Base-by-base conservation (phyloP, 2,888 invertebrate species). In the Emmelina monodactyla region DNA sequence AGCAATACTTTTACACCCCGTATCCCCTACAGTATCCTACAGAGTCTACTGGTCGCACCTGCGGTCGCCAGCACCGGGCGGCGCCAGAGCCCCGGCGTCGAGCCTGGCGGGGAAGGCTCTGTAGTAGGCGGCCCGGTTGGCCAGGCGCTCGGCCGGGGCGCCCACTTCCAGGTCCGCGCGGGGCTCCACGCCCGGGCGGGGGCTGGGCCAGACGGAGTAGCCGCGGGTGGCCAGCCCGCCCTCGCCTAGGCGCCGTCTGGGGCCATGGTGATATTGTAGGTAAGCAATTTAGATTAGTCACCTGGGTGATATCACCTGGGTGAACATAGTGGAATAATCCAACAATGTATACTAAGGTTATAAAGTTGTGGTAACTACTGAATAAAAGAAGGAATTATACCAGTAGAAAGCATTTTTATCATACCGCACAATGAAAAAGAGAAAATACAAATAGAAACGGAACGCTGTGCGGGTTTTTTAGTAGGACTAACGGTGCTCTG, bases 91-190 rank as follows among this genome's bases (percentile, higher is more conserved):
- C 43, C 51, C 53, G 37, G 69, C 85, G 66, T 94, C 92, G 44
- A 97, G 83, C 28, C 91, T 68, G 30, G 96, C 96, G 33, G 97
- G 97, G 79, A 97, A 94, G 57, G 85, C 89, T 65, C 89, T 83
- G 80, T 87, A 85, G 71, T 87, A 87, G 15, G 88, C 85, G 42
- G 88, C 85, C 53, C 87, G 83, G 64, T 86, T 87, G 39, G 88
- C 86, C 56, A 91, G 82, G 32, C 94, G 85, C 69, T 91, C 89
- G 45, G 84, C 87, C 7, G 96, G 93, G 36, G 87, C 85, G 22
- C 89, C 87, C 43, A 92, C 91, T 61, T 94, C 90, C 49, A 92
- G 88, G 69, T 94, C 93, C 3, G 92, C 85, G 51, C 79, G 80
- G 11, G 14, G 32, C 22, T 4, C 14, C 4, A 2, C 12, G 61